Conservation (phyloP, 1,140 invertebrate genomes). For the Diplogasteroides magnus region DNA sequence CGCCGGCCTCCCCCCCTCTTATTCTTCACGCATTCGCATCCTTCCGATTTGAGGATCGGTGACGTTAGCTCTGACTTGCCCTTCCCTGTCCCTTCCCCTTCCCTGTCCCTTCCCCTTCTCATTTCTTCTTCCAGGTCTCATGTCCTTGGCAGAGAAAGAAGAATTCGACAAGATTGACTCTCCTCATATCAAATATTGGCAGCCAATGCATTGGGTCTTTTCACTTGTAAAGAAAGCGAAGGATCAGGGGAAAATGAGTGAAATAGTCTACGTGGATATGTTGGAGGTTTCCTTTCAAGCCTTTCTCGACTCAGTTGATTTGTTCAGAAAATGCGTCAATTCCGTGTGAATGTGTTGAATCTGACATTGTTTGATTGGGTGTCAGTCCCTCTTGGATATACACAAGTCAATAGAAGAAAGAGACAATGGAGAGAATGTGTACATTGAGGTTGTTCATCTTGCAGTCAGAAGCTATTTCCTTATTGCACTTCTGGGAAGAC, state of each 20-base stretch:
- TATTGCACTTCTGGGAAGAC: constrained; percentile 45
- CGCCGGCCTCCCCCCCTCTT: no score
- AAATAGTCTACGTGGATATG: constrained; percentile 30
- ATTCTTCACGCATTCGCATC: no score
- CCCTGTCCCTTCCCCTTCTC: not conserved
- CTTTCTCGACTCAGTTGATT: constrained; percentile 6
- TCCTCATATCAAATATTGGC: constrained; percentile 49
- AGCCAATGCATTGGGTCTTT: constrained; percentile 49
- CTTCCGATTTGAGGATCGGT: no score
- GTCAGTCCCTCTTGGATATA: constrained; percentile 45
- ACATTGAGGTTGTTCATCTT: constrained; percentile 29
- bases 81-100: constrained; percentile 24
- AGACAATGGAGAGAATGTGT: constrained; percentile 12
- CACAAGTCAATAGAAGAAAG: constrained; percentile 14
- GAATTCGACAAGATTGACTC: constrained; percentile 42
- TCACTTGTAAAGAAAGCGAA: constrained; percentile 39
- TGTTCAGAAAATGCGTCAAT: constrained; percentile 47
- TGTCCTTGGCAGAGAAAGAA: constrained; percentile 47
- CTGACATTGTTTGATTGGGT: constrained; percentile 51
- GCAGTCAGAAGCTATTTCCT: constrained; percentile 45
- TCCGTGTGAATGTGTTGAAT: constrained; percentile 45
- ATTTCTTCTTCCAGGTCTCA: constrained; percentile 38
- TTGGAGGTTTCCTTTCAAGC: constrained; percentile 7
- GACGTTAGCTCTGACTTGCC: not conserved
- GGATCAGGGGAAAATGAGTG: constrained; percentile 40